Percentiles rank a stretch among this genome's conserved stretches.
These are phyloP conservation scores for Hyposmocoma kahamanoa DNA, from an alignment of 1,140 invertebrate genomes.

Conservation along the genomic window DNA sequence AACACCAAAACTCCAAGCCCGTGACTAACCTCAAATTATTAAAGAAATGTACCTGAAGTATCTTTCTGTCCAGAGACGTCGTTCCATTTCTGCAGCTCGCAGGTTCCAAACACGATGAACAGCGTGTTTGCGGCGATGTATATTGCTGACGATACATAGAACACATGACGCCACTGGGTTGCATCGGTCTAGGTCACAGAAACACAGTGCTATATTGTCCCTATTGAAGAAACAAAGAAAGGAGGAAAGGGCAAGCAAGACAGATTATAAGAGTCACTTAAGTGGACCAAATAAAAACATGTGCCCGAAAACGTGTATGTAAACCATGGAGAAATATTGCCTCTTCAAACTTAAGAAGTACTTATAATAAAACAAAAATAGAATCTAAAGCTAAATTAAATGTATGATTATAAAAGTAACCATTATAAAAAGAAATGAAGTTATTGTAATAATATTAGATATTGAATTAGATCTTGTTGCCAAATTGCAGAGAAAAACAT, in stretches of 20 bases:
- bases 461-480: background rate
- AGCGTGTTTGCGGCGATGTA: slow-evolving; percentile 7
- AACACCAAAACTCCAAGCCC: no score
- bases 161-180: background rate
- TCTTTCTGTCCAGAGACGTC: slow-evolving; percentile 1
- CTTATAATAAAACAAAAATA: no score
- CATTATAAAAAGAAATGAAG: background rate
- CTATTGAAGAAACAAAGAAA: background rate
- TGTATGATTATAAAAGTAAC: background rate
- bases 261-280: no score
- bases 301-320: no score
- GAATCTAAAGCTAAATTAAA: no score
- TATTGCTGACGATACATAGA: background rate
- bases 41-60: background rate
- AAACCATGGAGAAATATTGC: no score
- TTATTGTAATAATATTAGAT: background rate
- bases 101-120: slow-evolving; percentile 19
- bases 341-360: no score
- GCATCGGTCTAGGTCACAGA: background rate
- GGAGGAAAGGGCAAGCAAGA: no score
- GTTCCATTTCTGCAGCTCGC: slow-evolving; percentile 25
- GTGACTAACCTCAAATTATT: no score
- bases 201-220: background rate
- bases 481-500: background rate
- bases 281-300: no score